Evolutionary conservation across 1,140 invertebrate species (phyloP).

Genomic region (Drosophila melanica): DNA sequence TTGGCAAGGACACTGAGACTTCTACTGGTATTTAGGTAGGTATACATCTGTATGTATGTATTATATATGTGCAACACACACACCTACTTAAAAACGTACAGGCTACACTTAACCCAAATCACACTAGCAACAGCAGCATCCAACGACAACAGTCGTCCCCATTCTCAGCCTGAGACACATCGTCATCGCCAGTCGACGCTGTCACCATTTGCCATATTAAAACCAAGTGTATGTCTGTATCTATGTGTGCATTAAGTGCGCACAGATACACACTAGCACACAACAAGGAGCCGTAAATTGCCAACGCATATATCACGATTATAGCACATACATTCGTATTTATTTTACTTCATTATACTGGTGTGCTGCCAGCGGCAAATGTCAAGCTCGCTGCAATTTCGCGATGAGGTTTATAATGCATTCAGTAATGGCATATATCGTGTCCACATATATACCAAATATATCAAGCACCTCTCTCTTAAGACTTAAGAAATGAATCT

Average conservation of each 20-base stretch:
- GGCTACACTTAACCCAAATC: constrained; percentile 81
- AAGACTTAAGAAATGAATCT: constrained; percentile 14
- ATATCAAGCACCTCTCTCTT: not conserved
- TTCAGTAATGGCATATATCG: constrained; percentile 36
- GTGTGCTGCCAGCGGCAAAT: constrained; percentile 10
- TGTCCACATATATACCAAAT: not conserved
- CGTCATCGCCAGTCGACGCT: constrained; percentile 50
- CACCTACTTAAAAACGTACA: constrained; percentile 78
- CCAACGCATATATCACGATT: constrained; percentile 78
- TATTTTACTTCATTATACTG: constrained; percentile 76
- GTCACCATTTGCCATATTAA: constrained; percentile 71
- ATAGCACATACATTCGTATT: constrained; percentile 69
- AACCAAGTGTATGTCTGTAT: constrained; percentile 41
- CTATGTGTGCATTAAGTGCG: constrained; percentile 40
- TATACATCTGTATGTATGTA: constrained; percentile 6
- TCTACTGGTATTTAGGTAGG: not conserved
- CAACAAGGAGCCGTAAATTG: constrained; percentile 69
- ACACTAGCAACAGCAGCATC: constrained; percentile 52
- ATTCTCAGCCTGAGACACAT: constrained; percentile 50
- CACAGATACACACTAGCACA: constrained; percentile 35
- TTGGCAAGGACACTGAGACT: constrained; percentile 22
- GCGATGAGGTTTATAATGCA: constrained; percentile 33
- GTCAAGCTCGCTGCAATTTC: constrained; percentile 27
- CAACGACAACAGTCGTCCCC: constrained; percentile 53
- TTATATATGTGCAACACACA: constrained; percentile 24